Base-by-base conservation (phyloP, 1,140 invertebrate genomes). In the Lepidurus packardi region DNA sequence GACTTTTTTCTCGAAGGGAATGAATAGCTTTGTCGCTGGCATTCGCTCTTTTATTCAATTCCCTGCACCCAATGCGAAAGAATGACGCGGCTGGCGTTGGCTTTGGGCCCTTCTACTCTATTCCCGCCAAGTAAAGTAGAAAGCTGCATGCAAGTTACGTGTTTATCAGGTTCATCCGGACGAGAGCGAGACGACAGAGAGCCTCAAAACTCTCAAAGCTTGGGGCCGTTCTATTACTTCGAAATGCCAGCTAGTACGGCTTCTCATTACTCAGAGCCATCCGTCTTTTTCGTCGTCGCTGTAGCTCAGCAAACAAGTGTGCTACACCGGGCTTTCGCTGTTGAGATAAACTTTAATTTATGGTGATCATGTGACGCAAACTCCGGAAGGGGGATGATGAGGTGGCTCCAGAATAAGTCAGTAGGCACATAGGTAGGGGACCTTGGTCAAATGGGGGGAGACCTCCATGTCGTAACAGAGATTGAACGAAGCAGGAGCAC, bases 81-180 rank as follows among this genome's bases (percentile, higher is more conserved):
- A 65, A 65, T 65, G 53, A 65, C 53, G 16, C 6, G 53, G 53
- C 53, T 65, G 53, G 53, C 53, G 16, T 65, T 65, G 53, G 53
- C 8, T 65, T 4, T 7, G 53, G 7, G n/a, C 7, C 16, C n/a
- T 34, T 34, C n/a, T 65, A 7, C 53, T 65, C 53, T 65, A 65
- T 65, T 65, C 21, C 53, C 4, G 16, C 13, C 4, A 21, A 65
- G 6, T 65, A 65, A 9, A 65, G 53, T 65, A 11, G 53, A 6
- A 7, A 65, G 9, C 53, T 65, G 53, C 53, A 65, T 65, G 53
- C 53, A 65, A 65, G 53, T 65, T 65, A 65, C 53, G 53, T 65
- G 53, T 65, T 65, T 65, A 65, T 65, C 53, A 65, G 53, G 53
- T 65, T 65, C 53, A 65, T 65, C 53, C 53, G 53, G 21, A 65